phyloP scores from a whole-genome alignment of 2,797 vertebrate species.

The Micrastur ruficollis region DNA sequence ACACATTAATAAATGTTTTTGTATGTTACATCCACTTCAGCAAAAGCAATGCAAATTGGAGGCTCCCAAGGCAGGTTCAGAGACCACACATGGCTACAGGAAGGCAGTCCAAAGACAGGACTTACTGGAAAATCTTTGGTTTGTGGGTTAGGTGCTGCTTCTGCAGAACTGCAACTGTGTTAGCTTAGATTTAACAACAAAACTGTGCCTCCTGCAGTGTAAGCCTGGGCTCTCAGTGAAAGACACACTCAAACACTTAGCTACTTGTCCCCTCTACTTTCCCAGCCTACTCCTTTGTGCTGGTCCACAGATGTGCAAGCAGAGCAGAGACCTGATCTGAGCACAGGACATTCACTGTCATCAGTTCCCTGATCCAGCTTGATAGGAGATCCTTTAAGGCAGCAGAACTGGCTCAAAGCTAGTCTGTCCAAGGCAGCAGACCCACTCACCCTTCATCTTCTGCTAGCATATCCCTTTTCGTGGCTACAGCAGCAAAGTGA shows the following conservation, averaged over 20 bases:
- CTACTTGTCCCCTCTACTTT: neutral
- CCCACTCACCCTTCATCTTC: neutral
- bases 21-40: neutral
- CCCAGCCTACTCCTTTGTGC: neutral
- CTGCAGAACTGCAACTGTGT: neutral
- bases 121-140: neutral
- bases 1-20: neutral
- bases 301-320: neutral
- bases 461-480: neutral
- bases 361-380: neutral
- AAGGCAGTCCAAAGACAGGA: neutral
- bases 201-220: neutral
- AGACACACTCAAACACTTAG: neutral
- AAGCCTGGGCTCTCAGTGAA: neutral
- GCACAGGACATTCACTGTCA: neutral
- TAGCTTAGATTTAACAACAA: neutral
- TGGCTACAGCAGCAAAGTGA: neutral
- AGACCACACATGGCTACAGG: neutral
- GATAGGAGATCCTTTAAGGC: neutral
- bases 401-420: neutral
- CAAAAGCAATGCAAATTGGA: neutral
- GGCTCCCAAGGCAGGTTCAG: neutral
- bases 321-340: neutral
- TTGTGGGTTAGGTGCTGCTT: neutral
- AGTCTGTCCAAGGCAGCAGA: neutral